These are phyloP conservation scores for Calephelis perditalis DNA, from an alignment of 2,888 invertebrate species.

Conservation along the genomic window DNA sequence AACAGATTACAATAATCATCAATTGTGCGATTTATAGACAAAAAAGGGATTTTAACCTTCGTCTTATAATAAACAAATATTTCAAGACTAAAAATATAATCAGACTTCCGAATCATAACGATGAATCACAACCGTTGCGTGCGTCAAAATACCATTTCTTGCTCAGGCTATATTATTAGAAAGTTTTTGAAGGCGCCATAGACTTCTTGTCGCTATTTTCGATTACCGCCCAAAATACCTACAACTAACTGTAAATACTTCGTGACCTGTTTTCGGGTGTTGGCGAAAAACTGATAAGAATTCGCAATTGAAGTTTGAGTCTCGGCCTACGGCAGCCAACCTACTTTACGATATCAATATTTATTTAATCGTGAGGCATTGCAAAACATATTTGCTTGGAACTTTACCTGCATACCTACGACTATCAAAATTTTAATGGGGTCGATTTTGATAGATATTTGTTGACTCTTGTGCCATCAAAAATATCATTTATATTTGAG, in stretches of 20 bases:
- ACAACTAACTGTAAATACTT: conserved; percentile 42
- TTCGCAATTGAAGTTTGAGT: conserved; percentile 68
- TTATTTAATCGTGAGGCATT: conserved; percentile 57
- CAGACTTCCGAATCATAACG: conserved; percentile 32
- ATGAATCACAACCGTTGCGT: conserved; percentile 63
- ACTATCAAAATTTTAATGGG: conserved; percentile 16
- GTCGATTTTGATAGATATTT: conserved; percentile 7
- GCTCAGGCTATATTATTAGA: conserved; percentile 49
- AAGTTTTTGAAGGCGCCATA: conserved; percentile 44
- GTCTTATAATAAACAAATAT: too few relatives aligned
- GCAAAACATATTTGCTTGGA: conserved; percentile 49
- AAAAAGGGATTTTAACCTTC: too few relatives aligned
- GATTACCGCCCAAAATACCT: conserved; percentile 26
- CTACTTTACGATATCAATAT: conserved; percentile 68
- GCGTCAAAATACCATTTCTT: conserved; percentile 50
- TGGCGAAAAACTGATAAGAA: conserved; percentile 67
- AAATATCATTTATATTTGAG: background rate
- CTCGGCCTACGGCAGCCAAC: conserved; percentile 65
- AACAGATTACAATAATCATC: too few relatives aligned
- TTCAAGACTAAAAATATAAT: background rate
- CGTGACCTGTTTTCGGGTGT: conserved; percentile 56
- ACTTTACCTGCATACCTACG: conserved; percentile 24
- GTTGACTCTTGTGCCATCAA: conserved; percentile 4
- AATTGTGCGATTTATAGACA: too few relatives aligned
- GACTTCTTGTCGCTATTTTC: conserved; percentile 45